Percentiles rank a stretch among this genome's conserved stretches.
Conservation (phyloP, 1,140 invertebrate genomes). For the Lethrus apterus region DNA sequence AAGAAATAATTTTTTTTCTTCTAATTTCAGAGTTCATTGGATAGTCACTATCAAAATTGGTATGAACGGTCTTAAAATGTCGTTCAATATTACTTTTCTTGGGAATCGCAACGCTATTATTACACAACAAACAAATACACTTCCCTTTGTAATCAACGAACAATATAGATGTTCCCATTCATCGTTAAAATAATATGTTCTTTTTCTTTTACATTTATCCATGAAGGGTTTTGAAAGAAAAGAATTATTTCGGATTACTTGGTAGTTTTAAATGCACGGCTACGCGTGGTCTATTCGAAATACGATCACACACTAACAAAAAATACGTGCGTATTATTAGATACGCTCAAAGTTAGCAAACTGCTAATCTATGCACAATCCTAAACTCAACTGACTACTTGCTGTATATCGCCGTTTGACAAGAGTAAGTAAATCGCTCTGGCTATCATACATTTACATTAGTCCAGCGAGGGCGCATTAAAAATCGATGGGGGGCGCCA, state of each 20-base stretch:
- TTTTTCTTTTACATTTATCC: conserved; percentile 14
- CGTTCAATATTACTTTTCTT: conserved; percentile 20
- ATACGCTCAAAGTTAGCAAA: not conserved
- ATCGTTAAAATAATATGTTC: conserved; percentile 12
- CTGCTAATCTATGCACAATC: not conserved
- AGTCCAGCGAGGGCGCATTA: conserved; percentile 12
- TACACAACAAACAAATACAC: conserved; percentile 18
- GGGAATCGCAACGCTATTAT: conserved; percentile 14
- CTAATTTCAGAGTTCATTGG: conserved; percentile 30
- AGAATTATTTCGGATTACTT: not conserved
- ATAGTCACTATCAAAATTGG: conserved; percentile 11
- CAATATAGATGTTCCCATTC: conserved; percentile 13
- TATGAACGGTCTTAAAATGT: conserved; percentile 18
- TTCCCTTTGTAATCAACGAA: conserved; percentile 17
- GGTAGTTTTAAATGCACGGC: not conserved
- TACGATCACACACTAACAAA: conserved; percentile 3
- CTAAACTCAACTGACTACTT: not conserved
- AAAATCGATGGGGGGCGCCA: conserved; percentile 17
- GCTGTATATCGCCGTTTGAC: conserved; percentile 2
- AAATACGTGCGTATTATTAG: not conserved
- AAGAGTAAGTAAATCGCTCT: not conserved
- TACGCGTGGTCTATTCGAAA: conserved; percentile 3
- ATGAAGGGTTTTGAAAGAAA: not conserved
- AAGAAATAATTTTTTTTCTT: conserved; percentile 28
- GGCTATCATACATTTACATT: conserved; percentile 13